These are phyloP conservation scores for Prietella phreatophila DNA, from an alignment of 2,113 vertebrate species.

Conservation along the genomic window DNA sequence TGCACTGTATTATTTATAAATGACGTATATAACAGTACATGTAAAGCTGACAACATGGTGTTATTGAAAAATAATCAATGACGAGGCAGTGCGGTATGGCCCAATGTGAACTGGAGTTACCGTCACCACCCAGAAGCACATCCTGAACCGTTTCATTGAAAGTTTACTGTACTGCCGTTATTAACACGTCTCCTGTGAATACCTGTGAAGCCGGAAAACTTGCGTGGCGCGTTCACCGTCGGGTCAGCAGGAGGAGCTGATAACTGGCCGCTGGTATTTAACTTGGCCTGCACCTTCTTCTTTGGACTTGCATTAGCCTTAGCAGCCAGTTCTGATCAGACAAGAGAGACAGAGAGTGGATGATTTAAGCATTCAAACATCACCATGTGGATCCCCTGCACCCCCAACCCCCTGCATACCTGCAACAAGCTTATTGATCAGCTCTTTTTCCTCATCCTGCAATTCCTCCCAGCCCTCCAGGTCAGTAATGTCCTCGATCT, in stretches of 20 bases:
- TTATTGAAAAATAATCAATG: too few relatives aligned
- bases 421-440: constrained; percentile 84
- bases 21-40: background rate
- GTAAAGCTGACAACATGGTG: too few relatives aligned
- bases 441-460: constrained; percentile 86
- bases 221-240: constrained; percentile 80
- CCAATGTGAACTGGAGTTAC: too few relatives aligned
- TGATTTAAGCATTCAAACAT: background rate
- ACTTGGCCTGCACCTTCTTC: constrained; percentile 88
- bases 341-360: background rate
- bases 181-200: constrained; percentile 15
- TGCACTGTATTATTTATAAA: background rate
- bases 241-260: constrained; percentile 68
- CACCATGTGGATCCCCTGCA: too few relatives aligned
- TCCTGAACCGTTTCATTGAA: background rate
- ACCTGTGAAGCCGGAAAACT: constrained; percentile 97
- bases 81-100: too few relatives aligned
- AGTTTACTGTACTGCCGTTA: background rate
- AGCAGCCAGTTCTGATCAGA: constrained; percentile 78
- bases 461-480: constrained; percentile 96
- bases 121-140: background rate
- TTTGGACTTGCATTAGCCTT: constrained; percentile 83
- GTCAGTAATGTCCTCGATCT: constrained; percentile 93
- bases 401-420: constrained; percentile 65
- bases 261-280: constrained; percentile 76